Conservation (phyloP, 1,140 invertebrate species). For the Hetaerina americana region DNA sequence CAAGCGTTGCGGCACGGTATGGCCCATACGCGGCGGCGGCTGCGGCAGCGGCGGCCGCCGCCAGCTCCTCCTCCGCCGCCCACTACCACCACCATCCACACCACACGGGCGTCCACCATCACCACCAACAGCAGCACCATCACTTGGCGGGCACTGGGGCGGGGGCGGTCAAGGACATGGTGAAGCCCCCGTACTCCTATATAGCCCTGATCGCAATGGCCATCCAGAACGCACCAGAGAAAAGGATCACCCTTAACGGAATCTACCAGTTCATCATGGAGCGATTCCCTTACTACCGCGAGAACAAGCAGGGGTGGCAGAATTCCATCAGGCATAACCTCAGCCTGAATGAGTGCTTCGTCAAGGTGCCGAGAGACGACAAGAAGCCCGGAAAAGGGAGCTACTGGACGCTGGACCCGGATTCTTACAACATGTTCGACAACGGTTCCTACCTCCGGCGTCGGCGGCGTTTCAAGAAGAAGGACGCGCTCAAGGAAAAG, state of each 20-base stretch:
- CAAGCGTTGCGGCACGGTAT: slow-evolving; percentile 33
- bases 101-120: slow-evolving; percentile 15
- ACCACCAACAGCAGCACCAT: slow-evolving; percentile 20
- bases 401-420: slow-evolving; percentile 94
- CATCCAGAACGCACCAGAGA: slow-evolving; percentile 83
- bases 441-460: slow-evolving; percentile 90
- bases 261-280: slow-evolving; percentile 99
- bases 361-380: slow-evolving; percentile 83
- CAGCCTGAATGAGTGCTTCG: slow-evolving; percentile 96
- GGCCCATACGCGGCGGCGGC: slow-evolving; percentile 42
- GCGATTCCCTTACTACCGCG: slow-evolving; percentile 92
- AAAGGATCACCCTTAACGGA: slow-evolving; percentile 90
- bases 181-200: slow-evolving; percentile 96
- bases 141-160: slow-evolving; percentile 16
- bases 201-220: slow-evolving; percentile 98
- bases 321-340: slow-evolving; percentile 95
- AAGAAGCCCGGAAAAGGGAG: slow-evolving; percentile 94
- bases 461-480: slow-evolving; percentile 89
- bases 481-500: slow-evolving; percentile 77
- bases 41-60: slow-evolving; percentile 21
- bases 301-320: slow-evolving; percentile 93
- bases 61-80: slow-evolving; percentile 36
- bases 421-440: slow-evolving; percentile 97
- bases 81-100: slow-evolving; percentile 52
- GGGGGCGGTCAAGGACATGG: slow-evolving; percentile 34